Evolutionary conservation across 2,797 vertebrate species (phyloP), one percentile per base, ranked within the genome.

Genomic region (Neomorphus geoffroyi): DNA sequence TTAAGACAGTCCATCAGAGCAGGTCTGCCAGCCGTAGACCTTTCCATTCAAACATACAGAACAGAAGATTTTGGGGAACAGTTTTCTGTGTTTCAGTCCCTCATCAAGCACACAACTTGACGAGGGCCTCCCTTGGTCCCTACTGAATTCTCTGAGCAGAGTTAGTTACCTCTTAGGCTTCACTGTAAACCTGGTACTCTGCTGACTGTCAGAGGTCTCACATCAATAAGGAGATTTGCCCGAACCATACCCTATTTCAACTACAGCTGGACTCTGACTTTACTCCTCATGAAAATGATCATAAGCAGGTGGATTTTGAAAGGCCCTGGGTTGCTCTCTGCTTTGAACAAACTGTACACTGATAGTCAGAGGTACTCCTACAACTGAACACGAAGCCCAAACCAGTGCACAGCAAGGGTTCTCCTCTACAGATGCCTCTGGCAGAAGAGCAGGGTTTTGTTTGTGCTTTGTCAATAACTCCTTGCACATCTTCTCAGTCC

Each of bases 181-280:
- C 28, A 37, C 45, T 15, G 24, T 32, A 37, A 56, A 7, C 14
- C 24, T 0, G 0, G 8, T 45, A 43, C 33, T 85, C 35, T 66
- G 17, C 27, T 17, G 3, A 9, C 28, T 69, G 37, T 37, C 32
- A 37, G 16, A 0, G 0, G 7, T 64, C 18, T 18, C 3, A 2
- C 41, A 28, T 18, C 0, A 0, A 7, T 45, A 39, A 62, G 13
- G 23, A 50, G 13, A 3, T 61, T 91, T 74, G 13, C 19, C 62
- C 22, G 69, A 53, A 23, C 23, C 18, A 65, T 19, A 43, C 8
- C 17, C 21, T 39, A 10, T 74, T 86, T 64, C 30, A 64, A 3
- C 51, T 81, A 33, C 21, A 71, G 30, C 3, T 50, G 50, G 50
- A 11, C 2, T 23, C 8, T 57, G 10, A 0, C 43, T 64, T 80